Base-by-base conservation (phyloP, 2,797 vertebrate species). In the Melopsittacus undulatus region DNA sequence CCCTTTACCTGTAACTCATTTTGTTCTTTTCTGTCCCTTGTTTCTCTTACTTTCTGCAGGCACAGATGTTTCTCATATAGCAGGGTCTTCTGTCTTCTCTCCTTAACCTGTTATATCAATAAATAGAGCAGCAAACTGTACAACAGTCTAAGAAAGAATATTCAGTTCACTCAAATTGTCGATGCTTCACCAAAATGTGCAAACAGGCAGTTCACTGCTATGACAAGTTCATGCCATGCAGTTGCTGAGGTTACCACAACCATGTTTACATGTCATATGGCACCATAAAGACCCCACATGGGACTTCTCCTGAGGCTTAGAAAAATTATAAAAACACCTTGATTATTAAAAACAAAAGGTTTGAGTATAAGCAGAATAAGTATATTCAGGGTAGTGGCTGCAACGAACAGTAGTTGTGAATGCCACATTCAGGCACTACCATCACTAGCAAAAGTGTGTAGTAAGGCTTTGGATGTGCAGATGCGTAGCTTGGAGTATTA, bases 231-330 rank as follows among this genome's bases (percentile, higher is more conserved):
- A 64, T 38, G 2, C 40, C 23, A 52, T 46, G 26, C 75, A 18
- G 59, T 26, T 32, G 19, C 54, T 30, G 90, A 36, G 26, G 57
- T 75, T 59, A 10, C 48, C 32, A 8, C 1, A 34, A 72, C 38
- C 23, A 5, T 15, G 7, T 30, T 70, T 54, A 46, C 0, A 0
- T 20, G 32, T 59, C 24, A 24, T 38, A 32, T 52, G 51, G 5
- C 52, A 21, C 3, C 24, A n/a, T 21, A 8, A 42, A 63, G 48
- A 38, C 20, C 32, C 32, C 40, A 20, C 0, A 1, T 10, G 12
- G 8, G 20, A n/a, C 42, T 51, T 68, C 42, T 80, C 17, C 32
- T 57, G 16, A 13, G 27, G 15, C 17, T 63, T 27, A 51, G 19
- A 27, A 8, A 61, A 59, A 42, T 4, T 34, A 59, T 15, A 8